Conservation (phyloP, 2,113 vertebrate genomes). For the Myrmecobius fasciatus region DNA sequence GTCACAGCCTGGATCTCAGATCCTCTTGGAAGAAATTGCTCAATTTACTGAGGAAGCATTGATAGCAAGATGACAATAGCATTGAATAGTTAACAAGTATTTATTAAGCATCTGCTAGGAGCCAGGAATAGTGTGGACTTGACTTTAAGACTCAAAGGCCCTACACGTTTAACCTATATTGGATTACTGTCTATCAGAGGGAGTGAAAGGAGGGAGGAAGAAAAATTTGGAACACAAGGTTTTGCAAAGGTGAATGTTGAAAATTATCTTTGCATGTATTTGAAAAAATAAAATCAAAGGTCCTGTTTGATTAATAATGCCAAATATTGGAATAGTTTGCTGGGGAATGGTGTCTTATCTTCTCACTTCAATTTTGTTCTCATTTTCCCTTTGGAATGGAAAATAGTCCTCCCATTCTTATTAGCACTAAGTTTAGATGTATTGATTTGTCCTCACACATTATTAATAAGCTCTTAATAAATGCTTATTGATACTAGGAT, state of each 20-base stretch:
- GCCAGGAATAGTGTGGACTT: background rate
- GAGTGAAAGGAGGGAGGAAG: too few species aligned
- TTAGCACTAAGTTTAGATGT: background rate
- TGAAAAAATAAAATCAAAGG: too few species aligned
- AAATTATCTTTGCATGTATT: too few species aligned
- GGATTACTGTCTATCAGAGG: too few species aligned
- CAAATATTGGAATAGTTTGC: background rate
- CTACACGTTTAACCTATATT: background rate
- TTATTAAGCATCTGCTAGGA: background rate
- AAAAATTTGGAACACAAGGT: too few species aligned
- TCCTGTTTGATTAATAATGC: background rate
- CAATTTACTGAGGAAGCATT: background rate
- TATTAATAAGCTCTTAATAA: background rate
- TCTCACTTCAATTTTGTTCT: background rate
- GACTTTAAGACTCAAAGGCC: background rate
- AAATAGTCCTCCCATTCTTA: background rate
- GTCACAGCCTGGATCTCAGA: background rate
- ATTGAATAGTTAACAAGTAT: background rate
- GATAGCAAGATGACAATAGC: background rate
- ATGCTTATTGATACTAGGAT: background rate
- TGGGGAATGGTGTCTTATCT: background rate
- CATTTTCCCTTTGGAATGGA: background rate
- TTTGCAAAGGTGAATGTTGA: too few species aligned
- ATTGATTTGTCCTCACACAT: background rate
- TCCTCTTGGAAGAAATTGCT: background rate